Conservation (phyloP, 2,113 vertebrate genomes). For the western clawed frog (Xenopus tropicalis) region DNA sequence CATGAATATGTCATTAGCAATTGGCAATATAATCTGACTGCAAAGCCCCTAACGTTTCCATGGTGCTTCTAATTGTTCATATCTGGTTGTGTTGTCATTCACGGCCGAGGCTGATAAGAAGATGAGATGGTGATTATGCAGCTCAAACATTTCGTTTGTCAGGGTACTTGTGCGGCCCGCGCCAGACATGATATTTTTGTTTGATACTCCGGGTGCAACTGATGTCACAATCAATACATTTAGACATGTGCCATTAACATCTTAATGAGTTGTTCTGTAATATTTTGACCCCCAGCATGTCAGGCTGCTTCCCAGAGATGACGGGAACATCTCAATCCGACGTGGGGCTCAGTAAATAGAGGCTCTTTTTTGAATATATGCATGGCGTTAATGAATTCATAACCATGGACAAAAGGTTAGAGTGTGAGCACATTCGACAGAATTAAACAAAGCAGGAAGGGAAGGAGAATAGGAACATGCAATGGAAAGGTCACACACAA, state of each 20-base stretch:
- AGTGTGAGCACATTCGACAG: neutral
- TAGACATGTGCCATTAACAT: conserved; percentile 72
- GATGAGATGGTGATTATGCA: conserved; percentile 49
- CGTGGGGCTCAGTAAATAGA: neutral
- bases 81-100: conserved; percentile 13
- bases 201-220: conserved; percentile 61
- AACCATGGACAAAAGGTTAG: conserved; percentile 1
- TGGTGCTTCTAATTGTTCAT: conserved; percentile 21
- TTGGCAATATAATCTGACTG: conserved; percentile 14
- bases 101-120: conserved; percentile 25
- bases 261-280: conserved; percentile 67
- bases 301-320: conserved; percentile 54
- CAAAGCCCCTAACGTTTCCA: conserved; percentile 24
- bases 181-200: conserved; percentile 55
- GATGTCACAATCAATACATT: conserved; percentile 71
- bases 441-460: neutral
- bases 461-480: neutral
- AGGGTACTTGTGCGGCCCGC: conserved; percentile 47
- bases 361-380: neutral
- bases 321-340: neutral
- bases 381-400: conserved; percentile 22
- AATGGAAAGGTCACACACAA: neutral
- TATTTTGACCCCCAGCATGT: conserved; percentile 59
- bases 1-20: conserved; percentile 36
- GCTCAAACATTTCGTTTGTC: conserved; percentile 50